Evolutionary conservation across 2,113 vertebrate genomes (phyloP).

Genomic region (Xyliphius kryptos): DNA sequence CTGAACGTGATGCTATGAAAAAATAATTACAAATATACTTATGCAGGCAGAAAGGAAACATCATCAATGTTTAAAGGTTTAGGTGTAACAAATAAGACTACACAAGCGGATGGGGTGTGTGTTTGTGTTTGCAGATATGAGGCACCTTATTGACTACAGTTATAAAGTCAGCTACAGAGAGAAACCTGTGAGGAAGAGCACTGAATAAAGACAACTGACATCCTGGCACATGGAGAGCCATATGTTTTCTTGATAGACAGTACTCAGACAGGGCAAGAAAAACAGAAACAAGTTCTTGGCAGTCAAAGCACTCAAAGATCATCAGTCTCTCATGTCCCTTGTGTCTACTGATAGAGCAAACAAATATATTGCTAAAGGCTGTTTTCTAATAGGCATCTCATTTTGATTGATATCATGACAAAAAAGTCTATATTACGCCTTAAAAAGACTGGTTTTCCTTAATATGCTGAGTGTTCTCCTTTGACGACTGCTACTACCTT

Average conservation of each 20-base stretch:
- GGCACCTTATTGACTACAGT: conserved; percentile 49
- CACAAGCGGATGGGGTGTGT: too few species aligned
- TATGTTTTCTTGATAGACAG: too few species aligned
- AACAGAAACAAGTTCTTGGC: conserved; percentile 40
- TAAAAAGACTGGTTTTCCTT: too few species aligned
- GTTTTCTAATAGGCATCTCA: conserved; percentile 20
- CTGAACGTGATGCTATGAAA: conserved; percentile 30
- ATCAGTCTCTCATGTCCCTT: conserved; percentile 28
- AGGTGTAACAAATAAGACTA: conserved; percentile 56
- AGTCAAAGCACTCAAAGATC: conserved; percentile 28
- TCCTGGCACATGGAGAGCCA: conserved; percentile 43
- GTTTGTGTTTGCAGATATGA: conserved; percentile 50
- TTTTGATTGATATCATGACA: conserved; percentile 32
- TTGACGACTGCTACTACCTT: too few species aligned
- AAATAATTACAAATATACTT: too few species aligned
- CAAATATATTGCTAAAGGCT: conserved; percentile 19
- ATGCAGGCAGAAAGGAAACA: conserved; percentile 56
- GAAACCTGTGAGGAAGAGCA: too few species aligned
- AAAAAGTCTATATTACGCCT: conserved; percentile 13
- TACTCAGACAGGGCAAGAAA: too few species aligned
- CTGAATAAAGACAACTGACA: conserved; percentile 39
- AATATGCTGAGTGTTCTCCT: too few species aligned
- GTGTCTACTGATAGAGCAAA: conserved; percentile 29
- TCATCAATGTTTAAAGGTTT: too few species aligned
- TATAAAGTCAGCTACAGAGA: conserved; percentile 43